Percentiles rank a stretch among this genome's conserved stretches.
Evolutionary conservation across 2,888 invertebrate genomes (phyloP).

Genomic region (Scaptodrosophila latifasciaeformis): DNA sequence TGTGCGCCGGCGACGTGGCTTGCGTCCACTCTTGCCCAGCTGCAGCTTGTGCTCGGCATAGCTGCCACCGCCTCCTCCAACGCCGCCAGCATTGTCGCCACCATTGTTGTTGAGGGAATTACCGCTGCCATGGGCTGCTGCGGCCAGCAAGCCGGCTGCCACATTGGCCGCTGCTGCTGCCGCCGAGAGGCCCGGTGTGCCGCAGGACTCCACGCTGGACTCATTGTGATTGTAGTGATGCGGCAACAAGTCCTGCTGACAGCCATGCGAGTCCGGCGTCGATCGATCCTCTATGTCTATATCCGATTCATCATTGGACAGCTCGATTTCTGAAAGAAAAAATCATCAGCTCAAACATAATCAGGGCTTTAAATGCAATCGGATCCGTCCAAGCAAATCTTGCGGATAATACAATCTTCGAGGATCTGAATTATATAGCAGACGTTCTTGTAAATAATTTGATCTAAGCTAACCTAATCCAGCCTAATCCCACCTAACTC

Average conservation of each 20-base stretch:
- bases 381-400: too few relatives aligned
- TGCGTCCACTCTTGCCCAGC: constrained; percentile 79
- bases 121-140: constrained; percentile 25
- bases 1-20: constrained; percentile 88
- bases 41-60: constrained; percentile 68
- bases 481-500: too few relatives aligned
- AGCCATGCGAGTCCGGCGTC: constrained; percentile 69
- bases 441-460: too few relatives aligned
- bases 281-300: constrained; percentile 75
- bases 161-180: constrained; percentile 14
- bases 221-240: constrained; percentile 63
- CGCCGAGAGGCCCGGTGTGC: constrained; percentile 36
- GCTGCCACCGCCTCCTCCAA: constrained; percentile 32
- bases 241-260: constrained; percentile 52
- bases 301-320: constrained; percentile 74
- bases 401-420: too few relatives aligned
- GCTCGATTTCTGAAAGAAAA: constrained; percentile 62
- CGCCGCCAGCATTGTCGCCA: neutral
- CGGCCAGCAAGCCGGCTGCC: constrained; percentile 42
- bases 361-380: too few relatives aligned
- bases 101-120: constrained; percentile 3
- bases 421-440: too few relatives aligned
- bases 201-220: constrained; percentile 70
- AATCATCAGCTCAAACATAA: too few relatives aligned
- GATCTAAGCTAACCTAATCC: too few relatives aligned